Evolutionary conservation across 2,113 vertebrate species (phyloP), one percentile per base, ranked within the genome.

Genomic region (Marcusenius ussheri): DNA sequence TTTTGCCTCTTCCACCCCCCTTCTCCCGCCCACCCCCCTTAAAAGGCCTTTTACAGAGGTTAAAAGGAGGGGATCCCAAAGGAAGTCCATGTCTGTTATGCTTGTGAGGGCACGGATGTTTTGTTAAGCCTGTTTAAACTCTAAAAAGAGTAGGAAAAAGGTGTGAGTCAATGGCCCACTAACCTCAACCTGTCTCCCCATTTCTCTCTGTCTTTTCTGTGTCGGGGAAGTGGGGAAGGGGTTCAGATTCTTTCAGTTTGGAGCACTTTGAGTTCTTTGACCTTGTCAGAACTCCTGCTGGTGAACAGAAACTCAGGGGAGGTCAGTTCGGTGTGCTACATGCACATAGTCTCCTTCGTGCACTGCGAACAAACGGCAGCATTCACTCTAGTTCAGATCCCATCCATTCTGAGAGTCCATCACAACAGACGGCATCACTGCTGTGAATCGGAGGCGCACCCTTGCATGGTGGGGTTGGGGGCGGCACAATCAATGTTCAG

Each of bases 41-140:
- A 94, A 95, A 95, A 95, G 51, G 94, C 93, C 93, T 95, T 95
- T 95, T 93, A 93, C 92, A 56, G 89, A 95, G 95, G 95, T 95
- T 94, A 96, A 95, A 96, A 93, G 91, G 91, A 93, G 46, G 27
- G 46, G 77, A 39, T 47, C 85, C 19, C 13, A 91, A 90, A 93
- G 94, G 94, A 94, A 94, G 94, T 91, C 90, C 89, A 77, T 92
- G 91, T 91, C 92, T 92, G 91, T 92, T 91, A 93, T n/a, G 93
- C 93, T 93, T 96, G 95, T 95, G 94, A 93, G 94, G 94, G 93
- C 94, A 92, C 93, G 94, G 95, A 96, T 96, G 96, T 96, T 96
- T 95, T 96, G 93, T 92, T 95, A 95, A 95, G 94, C 94, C 94
- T 95, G 94, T 94, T 93, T 93, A 91, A 91, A 94, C 94, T 93